Base-by-base conservation (phyloP, 2,797 vertebrate species). In the Hephaestus fuliginosus region DNA sequence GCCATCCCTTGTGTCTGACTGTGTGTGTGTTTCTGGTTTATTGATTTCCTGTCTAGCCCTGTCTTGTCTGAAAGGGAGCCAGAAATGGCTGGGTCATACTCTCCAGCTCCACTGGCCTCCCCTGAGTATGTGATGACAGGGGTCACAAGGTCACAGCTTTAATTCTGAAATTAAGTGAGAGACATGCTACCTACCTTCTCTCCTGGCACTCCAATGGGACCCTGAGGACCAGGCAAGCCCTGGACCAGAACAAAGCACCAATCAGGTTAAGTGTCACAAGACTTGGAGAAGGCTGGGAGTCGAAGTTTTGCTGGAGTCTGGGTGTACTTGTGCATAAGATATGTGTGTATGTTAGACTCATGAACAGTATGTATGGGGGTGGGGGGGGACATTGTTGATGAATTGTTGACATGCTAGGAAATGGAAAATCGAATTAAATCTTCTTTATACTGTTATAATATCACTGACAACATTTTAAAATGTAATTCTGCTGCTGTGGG, bases 171-270 rank as follows among this genome's bases (percentile, higher is more conserved):
- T 88, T 55, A 91, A 90, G 81, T 85, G 69, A 79, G 67, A 81
- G 71, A 82, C 84, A 79, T 60, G 53, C 48, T 75, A 76, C 95
- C 94, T 92, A 99, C 98, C 96, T 98, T 99, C 84, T 97, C 96
- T 82, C 98, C 98, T 2, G 97, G 97, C 86, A 95, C 78, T 70
- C 98, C 98, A 0, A 99, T 96, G 39, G 90, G 92, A 70, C 98
- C 98, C 92, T 99, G 98, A 61, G 98, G 92, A 74, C 98, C 98
- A 0, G 95, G 92, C 69, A 97, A 94, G 43, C 98, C 98, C 98
- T 99, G 87, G 0, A 76, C 76, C 81, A 79, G 88, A 91, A 91
- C 65, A 90, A 78, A 92, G 70, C 57, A 88, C 87, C 79, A 86
- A 86, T 92, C 82, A 92, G 78, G 68, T 89, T 84, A 83, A 79